phyloP scores from a whole-genome alignment of 2,113 vertebrate species.

The Pipa parva region DNA sequence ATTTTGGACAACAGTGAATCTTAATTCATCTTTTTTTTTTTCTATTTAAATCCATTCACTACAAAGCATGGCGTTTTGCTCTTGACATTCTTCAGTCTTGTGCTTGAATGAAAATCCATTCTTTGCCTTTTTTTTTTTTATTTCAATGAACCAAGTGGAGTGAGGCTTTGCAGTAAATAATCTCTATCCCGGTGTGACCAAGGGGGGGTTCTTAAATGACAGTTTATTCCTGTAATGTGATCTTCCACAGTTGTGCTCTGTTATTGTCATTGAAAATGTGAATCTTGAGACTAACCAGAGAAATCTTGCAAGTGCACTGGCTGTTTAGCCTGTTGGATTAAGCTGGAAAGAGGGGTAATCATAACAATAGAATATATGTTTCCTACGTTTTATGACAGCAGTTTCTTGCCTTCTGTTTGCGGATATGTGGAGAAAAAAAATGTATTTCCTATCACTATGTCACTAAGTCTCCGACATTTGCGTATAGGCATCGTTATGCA shows the following conservation, averaged over 20 bases:
- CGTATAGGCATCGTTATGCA: slow-evolving; percentile 4
- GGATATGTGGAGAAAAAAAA: slow-evolving; percentile 44
- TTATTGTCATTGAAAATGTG: slow-evolving; percentile 60
- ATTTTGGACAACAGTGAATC: slow-evolving; percentile 53
- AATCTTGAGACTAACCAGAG: slow-evolving; percentile 58
- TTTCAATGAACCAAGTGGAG: slow-evolving; percentile 53
- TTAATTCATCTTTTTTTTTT: slow-evolving; percentile 39
- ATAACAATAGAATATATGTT: slow-evolving; percentile 49
- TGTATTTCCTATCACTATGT: slow-evolving; percentile 6
- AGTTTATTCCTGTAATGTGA: slow-evolving; percentile 59
- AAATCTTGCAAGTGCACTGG: slow-evolving; percentile 53
- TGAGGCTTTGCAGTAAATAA: slow-evolving; percentile 48
- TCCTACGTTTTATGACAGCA: slow-evolving; percentile 46
- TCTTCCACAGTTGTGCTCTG: slow-evolving; percentile 57
- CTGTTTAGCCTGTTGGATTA: slow-evolving; percentile 51
- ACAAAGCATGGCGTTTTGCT: slow-evolving; percentile 59
- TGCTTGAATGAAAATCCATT: slow-evolving; percentile 54
- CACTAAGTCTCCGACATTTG: slow-evolving; percentile 4
- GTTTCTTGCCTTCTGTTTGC: slow-evolving; percentile 52
- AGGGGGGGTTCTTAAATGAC: slow-evolving; percentile 48
- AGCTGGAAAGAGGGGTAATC: slow-evolving; percentile 51
- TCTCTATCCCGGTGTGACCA: slow-evolving; percentile 54
- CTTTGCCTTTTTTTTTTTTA: slow-evolving; percentile 18
- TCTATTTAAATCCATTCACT: slow-evolving; percentile 59
- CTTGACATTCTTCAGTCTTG: slow-evolving; percentile 50